phyloP scores from a whole-genome alignment of 2,888 invertebrate species.

The Plusia festucae region DNA sequence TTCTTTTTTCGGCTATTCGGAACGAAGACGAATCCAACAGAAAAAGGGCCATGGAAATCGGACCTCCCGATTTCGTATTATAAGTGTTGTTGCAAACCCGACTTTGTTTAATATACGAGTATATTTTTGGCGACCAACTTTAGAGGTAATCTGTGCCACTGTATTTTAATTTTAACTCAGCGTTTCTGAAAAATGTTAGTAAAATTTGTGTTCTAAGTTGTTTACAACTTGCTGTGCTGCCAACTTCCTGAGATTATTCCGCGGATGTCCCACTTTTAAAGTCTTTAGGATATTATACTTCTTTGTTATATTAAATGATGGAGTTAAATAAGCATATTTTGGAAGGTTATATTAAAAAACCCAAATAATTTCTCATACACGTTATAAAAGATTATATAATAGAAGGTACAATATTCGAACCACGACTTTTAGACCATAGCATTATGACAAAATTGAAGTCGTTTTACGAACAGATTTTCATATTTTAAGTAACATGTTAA shows the following conservation, averaged over 20 bases:
- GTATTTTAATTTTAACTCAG: slow-evolving; percentile 39
- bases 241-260: slow-evolving; percentile 34
- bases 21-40: no score
- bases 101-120: no score
- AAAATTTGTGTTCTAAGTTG: slow-evolving; percentile 42
- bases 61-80: no score
- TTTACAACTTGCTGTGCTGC: slow-evolving; percentile 50
- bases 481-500: not conserved
- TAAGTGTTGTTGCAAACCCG: no score
- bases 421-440: no score
- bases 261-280: slow-evolving; percentile 40
- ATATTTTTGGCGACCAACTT: no score
- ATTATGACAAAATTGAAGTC: not conserved
- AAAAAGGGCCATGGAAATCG: no score
- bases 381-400: no score
- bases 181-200: slow-evolving; percentile 38
- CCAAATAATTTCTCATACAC: no score
- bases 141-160: slow-evolving; percentile 6
- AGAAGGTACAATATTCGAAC: no score
- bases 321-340: not conserved
- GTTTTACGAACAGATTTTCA: slow-evolving; percentile 17
- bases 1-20: no score
- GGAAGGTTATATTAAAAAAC: no score
- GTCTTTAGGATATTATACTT: slow-evolving; percentile 17
- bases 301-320: slow-evolving; percentile 13